Conservation (phyloP, 2,888 invertebrate species). For the Cephus runcator region DNA sequence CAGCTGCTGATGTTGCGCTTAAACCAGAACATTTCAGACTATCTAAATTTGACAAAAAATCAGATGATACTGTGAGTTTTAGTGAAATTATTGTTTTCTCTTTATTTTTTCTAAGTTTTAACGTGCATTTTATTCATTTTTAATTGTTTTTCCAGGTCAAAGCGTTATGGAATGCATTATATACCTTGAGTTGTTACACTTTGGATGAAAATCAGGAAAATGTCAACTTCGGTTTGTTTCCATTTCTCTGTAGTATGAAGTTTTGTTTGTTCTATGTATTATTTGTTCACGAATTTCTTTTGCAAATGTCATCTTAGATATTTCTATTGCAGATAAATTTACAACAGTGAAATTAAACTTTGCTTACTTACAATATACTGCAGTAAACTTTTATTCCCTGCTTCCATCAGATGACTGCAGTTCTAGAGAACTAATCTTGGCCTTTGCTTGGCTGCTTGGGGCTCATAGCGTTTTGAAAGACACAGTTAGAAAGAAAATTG, state of each 20-base stretch:
- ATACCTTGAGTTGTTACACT: conserved; percentile 37
- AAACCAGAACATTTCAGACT: conserved; percentile 60
- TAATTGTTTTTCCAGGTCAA: conserved; percentile 27
- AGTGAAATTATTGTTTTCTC: conserved; percentile 9
- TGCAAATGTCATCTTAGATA: background rate
- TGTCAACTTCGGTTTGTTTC: conserved; percentile 23
- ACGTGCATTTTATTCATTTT: conserved; percentile 1
- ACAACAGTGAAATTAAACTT: conserved; percentile 55
- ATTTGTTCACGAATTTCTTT: background rate
- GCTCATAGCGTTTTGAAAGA: conserved; percentile 44
- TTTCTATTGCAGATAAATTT: conserved; percentile 36
- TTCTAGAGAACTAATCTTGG: conserved; percentile 57
- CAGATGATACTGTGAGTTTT: conserved; percentile 54
- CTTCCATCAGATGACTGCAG: conserved; percentile 36
- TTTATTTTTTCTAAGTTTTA: conserved; percentile 25
- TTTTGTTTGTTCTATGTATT: background rate
- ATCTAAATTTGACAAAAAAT: conserved; percentile 55
- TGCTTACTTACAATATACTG: conserved; percentile 53
- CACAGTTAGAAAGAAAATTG: conserved; percentile 39
- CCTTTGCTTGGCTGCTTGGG: conserved; percentile 59
- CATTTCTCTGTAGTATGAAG: background rate
- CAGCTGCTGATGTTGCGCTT: conserved; percentile 44
- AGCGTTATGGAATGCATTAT: conserved; percentile 50
- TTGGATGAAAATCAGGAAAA: conserved; percentile 28
- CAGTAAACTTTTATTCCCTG: conserved; percentile 57